Percentiles rank a stretch among this genome's conserved stretches.
Conservation (phyloP, 2,113 vertebrate genomes). For the Eleginops maclovinus region DNA sequence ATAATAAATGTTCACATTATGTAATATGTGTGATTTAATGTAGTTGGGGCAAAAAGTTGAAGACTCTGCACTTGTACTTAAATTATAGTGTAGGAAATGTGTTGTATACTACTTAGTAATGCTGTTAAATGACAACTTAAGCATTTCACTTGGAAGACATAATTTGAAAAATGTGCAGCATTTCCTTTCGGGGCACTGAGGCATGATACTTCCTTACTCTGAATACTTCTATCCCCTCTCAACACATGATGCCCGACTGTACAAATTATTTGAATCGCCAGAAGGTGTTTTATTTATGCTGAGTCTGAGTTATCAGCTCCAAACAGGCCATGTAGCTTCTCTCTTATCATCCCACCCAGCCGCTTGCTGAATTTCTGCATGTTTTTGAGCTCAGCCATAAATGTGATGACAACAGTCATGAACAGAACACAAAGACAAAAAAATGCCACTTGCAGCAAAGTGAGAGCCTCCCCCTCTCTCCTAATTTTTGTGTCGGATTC, state of each 20-base stretch:
- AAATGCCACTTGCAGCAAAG: conserved; percentile 78
- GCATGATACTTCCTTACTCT: conserved; percentile 65
- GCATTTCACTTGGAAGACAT: conserved; percentile 68
- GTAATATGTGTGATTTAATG: conserved; percentile 14
- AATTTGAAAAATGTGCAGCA: conserved; percentile 67
- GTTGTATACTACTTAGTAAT: conserved; percentile 36
- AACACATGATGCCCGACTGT: conserved; percentile 74
- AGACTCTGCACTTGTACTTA: conserved; percentile 27
- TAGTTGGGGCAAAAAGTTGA: conserved; percentile 18
- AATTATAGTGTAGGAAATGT: conserved; percentile 38
- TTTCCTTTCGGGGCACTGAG: conserved; percentile 67
- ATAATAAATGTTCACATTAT: conserved; percentile 14
- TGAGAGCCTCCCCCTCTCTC: conserved; percentile 40
- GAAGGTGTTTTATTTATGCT: conserved; percentile 82
- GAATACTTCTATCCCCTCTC: conserved; percentile 64
- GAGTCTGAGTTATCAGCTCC: conserved; percentile 80
- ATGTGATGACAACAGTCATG: conserved; percentile 79
- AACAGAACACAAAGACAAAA: conserved; percentile 70
- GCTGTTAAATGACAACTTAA: conserved; percentile 61
- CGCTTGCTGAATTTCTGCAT: conserved; percentile 71
- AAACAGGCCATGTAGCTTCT: conserved; percentile 76
- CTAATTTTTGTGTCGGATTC: conserved; percentile 60
- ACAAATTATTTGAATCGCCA: conserved; percentile 78
- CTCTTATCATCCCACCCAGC: conserved; percentile 81
- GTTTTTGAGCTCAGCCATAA: conserved; percentile 78